Base-by-base conservation (phyloP, 2,797 vertebrate species). In the Cynopterus sphinx region DNA sequence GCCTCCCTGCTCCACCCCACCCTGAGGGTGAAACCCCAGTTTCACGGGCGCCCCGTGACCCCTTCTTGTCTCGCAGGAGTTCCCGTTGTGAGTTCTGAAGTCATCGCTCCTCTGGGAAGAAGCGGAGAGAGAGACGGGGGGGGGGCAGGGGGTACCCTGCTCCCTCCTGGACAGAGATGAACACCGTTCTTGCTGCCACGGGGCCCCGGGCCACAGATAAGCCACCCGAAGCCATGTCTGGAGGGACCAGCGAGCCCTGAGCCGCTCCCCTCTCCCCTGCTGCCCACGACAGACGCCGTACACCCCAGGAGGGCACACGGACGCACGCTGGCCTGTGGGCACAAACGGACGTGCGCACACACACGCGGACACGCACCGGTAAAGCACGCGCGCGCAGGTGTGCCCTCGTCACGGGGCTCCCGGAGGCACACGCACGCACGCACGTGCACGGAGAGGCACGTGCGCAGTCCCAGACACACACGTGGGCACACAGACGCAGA, bases 401-500 rank as follows among this genome's bases (percentile, higher is more conserved):
- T 2, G 3, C 41, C 10, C 78, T 9, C 74, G 33, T 10, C 9
- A 9, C 24, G 4, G 22, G 9, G 26, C 67, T n/a, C 46, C 17
- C 6, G 0, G 8, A 78, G 6, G 7, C 2, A n/a, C 3, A 39
- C 4, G 2, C 61, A 12, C 0, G 17, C 31, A 9, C 2, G 17
- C 17, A 13, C 67, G n/a, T 0, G 24, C 65, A 12, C 41, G n/a
- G 46, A 75, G 22, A 22, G 39, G 46, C 15, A 41, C 39, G 17
- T 15, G 9, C 51, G 11, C 11, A 51, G 31, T 39, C n/a, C 39
- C 2, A 65, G 36, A n/a, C 16, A 41, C 11, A 19, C 9, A 21
- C 21, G 21, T 12, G 4, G 7, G 15, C 4, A n/a, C 31, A 11
- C 59, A 28, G 15, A 17, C 28, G 51, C 15, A 21, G 2, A 13